Percentiles rank a stretch among this genome's conserved stretches.
Evolutionary conservation across 1,140 invertebrate genomes (phyloP).

Genomic region (Mya arenaria): DNA sequence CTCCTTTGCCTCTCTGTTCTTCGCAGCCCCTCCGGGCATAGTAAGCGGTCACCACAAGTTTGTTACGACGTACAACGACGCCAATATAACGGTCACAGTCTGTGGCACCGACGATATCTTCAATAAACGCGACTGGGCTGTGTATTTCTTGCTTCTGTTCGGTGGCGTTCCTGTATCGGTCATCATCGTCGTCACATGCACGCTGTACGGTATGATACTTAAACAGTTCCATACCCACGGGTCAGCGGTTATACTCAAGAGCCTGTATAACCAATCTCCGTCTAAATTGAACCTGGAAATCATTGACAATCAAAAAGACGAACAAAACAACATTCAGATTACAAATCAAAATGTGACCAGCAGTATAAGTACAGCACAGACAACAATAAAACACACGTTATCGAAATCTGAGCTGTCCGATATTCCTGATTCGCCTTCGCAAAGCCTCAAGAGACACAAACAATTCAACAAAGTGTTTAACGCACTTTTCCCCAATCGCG

Average conservation of each 20-base stretch:
- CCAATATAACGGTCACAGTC: conserved; percentile 45
- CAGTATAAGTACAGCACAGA: too few species aligned
- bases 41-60: conserved; percentile 48
- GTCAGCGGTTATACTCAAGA: background rate
- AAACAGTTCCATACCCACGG: conserved; percentile 29
- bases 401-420: background rate
- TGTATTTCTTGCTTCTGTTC: conserved; percentile 32
- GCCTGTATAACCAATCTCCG: conserved; percentile 4
- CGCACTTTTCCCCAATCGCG: background rate
- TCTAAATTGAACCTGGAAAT: background rate
- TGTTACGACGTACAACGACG: conserved; percentile 39
- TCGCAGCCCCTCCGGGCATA: conserved; percentile 40
- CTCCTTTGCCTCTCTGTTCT: conserved; percentile 13
- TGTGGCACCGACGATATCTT: conserved; percentile 46
- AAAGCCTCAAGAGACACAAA: background rate
- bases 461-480: background rate
- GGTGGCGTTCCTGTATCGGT: conserved; percentile 47
- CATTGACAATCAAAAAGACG: background rate
- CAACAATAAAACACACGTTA: background rate
- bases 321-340: background rate
- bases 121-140: conserved; percentile 39
- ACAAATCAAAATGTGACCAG: background rate
- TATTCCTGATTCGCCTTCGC: background rate
- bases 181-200: conserved; percentile 36
- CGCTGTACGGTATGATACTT: conserved; percentile 32